These are phyloP conservation scores for Salarias fasciatus DNA, from an alignment of 2,797 vertebrate species.

Conservation along the genomic window DNA sequence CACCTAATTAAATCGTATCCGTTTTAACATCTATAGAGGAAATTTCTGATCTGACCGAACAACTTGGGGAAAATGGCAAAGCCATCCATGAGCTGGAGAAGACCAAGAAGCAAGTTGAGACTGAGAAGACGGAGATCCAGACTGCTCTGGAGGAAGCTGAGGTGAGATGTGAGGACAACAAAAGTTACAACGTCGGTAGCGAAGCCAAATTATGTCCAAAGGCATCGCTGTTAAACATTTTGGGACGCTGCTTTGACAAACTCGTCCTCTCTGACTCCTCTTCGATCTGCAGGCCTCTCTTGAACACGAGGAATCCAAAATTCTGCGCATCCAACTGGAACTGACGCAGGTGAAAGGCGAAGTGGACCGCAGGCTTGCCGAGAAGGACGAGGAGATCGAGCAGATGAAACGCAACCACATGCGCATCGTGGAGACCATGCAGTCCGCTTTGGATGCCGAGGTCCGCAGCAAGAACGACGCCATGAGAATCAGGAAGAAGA, in stretches of 20 bases:
- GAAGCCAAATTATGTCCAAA: too few species aligned
- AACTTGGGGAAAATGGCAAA: slow-evolving; percentile 84
- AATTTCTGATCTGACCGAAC: slow-evolving; percentile 85
- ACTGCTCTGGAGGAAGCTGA: slow-evolving; percentile 87
- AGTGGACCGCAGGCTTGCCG: slow-evolving; percentile 82
- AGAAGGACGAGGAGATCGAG: slow-evolving; percentile 89
- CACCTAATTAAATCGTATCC: too few species aligned
- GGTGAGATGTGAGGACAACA: slow-evolving; percentile 38
- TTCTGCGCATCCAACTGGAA: slow-evolving; percentile 85
- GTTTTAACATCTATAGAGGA: slow-evolving; percentile 75
- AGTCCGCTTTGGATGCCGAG: slow-evolving; percentile 84
- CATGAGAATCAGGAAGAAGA: slow-evolving; percentile 88
- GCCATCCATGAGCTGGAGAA: slow-evolving; percentile 86
- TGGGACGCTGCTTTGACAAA: too few species aligned
- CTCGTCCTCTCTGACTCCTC: not conserved
- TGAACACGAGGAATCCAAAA: slow-evolving; percentile 88
- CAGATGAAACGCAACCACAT: slow-evolving; percentile 87
- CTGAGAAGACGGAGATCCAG: slow-evolving; percentile 83
- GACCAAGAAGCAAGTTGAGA: slow-evolving; percentile 82
- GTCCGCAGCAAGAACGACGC: slow-evolving; percentile 86
- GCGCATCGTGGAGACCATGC: slow-evolving; percentile 79
- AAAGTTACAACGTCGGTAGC: too few species aligned
- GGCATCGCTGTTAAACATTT: too few species aligned
- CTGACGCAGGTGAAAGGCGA: slow-evolving; percentile 87
- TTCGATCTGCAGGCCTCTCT: slow-evolving; percentile 78